Base-by-base conservation (phyloP, 1,140 invertebrate species). In the Hylyphantes graminicola region DNA sequence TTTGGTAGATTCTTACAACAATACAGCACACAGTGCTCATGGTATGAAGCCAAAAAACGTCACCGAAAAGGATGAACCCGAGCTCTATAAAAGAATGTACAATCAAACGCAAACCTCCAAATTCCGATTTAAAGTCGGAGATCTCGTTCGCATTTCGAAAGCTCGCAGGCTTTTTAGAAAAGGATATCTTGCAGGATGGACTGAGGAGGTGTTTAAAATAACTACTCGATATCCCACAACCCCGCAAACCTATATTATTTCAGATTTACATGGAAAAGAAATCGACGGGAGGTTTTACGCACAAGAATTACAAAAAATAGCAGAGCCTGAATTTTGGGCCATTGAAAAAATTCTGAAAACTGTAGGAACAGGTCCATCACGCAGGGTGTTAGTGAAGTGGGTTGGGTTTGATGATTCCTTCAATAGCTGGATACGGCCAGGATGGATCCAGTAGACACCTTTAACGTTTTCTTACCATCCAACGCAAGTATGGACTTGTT, bases 361-460 rank as follows among this genome's bases (percentile, higher is more conserved):
- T 6, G 17, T 4, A 9, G 61, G n/a, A 48, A 21, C 2, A 11
- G 54, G n/a, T 35, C 10, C n/a, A 0, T 12, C n/a, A 11, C 19
- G 57, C 11, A 1, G 61, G 7, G 59, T 57, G 19, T 64, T 65
- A 4, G 59, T 78, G 48, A 78, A 78, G 61, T 78, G 75, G 75
- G 13, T 48, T n/a, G 59, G 75, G 53, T 78, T 53, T 65, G n/a
- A 53, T 17, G 17, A 78, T 50, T 21, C 7, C 3, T 67, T 65
- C 7, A 65, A 78, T 21, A 53, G 35, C 57, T 79, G 77, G 77
- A 48, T 79, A 15, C 53, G 65, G 54, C 48, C 35, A 48, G 17
- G 10, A 78, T 65, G 35, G 63, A 13, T 78, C 7, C 64, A 78
- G 54, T 67, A 19, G 65, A n/a, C 51, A 63, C 54, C 65, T 78